phyloP scores from a whole-genome alignment of 2,113 vertebrate species.

The Leptocoma aspasia region DNA sequence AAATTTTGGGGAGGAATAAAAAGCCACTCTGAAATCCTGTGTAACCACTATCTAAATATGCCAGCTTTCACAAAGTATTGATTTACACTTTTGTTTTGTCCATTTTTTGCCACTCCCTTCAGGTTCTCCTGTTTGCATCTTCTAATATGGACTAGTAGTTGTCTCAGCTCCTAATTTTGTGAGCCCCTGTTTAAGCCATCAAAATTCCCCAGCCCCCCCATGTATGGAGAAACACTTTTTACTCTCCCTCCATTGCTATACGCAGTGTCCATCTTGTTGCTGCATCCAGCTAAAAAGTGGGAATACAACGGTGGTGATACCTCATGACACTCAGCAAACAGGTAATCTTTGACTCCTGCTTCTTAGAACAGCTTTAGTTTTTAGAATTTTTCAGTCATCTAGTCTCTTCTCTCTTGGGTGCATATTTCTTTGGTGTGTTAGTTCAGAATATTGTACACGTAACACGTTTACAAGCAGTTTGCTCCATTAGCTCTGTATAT shows the following conservation, averaged over 20 bases:
- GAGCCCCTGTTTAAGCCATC: neutral
- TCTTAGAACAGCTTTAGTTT: neutral
- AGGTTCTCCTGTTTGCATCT: neutral
- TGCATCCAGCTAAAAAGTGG: neutral
- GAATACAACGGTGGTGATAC: neutral
- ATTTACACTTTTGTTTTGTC: neutral
- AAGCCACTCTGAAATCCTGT: neutral
- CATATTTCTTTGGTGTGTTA: fast-evolving
- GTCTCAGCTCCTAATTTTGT: neutral
- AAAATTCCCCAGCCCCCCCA: neutral
- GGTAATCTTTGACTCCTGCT: neutral
- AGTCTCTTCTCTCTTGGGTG: neutral
- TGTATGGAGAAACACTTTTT: neutral
- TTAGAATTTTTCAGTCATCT: neutral
- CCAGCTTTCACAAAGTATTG: neutral
- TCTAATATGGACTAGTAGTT: neutral
- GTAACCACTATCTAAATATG: neutral
- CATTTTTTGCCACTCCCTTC: neutral
- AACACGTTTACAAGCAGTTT: neutral
- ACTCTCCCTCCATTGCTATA: neutral
- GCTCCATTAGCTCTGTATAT: neutral
- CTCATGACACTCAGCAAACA: neutral
- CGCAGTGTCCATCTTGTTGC: fast-evolving
- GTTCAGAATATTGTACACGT: neutral
- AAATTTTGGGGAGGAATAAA: neutral